Conservation (phyloP, 1,140 invertebrate species). For the Bombus waltoni region DNA sequence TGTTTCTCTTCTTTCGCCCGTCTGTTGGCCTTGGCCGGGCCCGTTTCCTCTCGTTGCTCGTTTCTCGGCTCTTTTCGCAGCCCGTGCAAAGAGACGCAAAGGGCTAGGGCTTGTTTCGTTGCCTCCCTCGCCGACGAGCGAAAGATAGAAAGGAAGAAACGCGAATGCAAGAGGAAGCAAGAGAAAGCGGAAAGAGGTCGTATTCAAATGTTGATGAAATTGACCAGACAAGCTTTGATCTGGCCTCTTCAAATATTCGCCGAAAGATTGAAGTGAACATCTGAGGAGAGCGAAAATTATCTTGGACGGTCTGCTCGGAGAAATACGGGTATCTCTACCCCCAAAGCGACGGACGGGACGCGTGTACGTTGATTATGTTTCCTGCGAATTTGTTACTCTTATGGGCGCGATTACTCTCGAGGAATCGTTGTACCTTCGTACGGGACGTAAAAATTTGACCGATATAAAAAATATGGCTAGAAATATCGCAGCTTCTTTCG, state of each 20-base stretch:
- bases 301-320: constrained; percentile 45
- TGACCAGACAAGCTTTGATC: constrained; percentile 83
- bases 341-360: neutral
- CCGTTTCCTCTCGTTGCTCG: constrained; percentile 30
- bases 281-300: constrained; percentile 80
- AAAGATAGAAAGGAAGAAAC: constrained; percentile 42
- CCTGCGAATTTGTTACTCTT: neutral
- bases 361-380: neutral
- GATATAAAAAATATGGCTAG: neutral
- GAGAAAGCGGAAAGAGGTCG: constrained; percentile 49
- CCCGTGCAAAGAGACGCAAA: constrained; percentile 67
- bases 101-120: constrained; percentile 58
- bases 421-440: neutral
- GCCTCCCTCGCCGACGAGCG: constrained; percentile 21
- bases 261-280: constrained; percentile 83
- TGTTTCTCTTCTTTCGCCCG: constrained; percentile 34
- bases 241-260: constrained; percentile 82
- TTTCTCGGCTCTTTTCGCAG: constrained; percentile 64
- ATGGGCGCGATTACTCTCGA: neutral
- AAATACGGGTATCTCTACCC: constrained; percentile 38
- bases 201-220: constrained; percentile 84
- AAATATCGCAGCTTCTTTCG: neutral
- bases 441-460: neutral
- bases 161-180: neutral
- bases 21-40: constrained; percentile 30